Evolutionary conservation across 2,797 vertebrate species (phyloP).

Genomic region (Anisognathus igniventris): DNA sequence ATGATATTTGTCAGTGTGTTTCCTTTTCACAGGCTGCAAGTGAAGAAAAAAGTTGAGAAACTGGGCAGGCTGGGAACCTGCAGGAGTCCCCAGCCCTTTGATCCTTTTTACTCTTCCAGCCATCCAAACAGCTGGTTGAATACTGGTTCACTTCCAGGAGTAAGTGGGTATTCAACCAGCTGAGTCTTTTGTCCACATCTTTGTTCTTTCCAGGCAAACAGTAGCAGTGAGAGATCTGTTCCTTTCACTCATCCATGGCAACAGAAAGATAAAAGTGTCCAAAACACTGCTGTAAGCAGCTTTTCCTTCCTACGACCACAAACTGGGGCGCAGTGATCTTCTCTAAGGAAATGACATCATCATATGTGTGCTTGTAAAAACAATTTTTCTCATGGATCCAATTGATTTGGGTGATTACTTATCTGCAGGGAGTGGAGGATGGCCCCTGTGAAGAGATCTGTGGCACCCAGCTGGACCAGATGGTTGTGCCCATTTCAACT

Average conservation of each 20-base stretch:
- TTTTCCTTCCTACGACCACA: neutral
- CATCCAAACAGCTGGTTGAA: neutral
- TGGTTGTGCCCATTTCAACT: neutral
- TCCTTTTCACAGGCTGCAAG: neutral
- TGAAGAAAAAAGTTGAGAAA: neutral
- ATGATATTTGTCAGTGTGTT: neutral
- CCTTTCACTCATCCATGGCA: neutral
- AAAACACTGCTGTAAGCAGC: neutral
- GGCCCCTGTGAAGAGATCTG: neutral
- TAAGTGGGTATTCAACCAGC: neutral
- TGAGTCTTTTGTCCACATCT: neutral
- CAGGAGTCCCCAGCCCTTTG: neutral
- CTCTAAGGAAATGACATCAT: neutral
- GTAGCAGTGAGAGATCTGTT: neutral
- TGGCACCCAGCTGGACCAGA: neutral
- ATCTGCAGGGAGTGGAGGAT: neutral
- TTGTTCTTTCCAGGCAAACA: neutral
- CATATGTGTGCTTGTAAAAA: neutral
- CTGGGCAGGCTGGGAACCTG: neutral
- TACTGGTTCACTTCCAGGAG: neutral
- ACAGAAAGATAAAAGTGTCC: neutral
- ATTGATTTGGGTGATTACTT: fast-evolving
- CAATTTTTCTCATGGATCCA: neutral
- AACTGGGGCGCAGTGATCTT: neutral
- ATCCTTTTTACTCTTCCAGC: neutral